Evolutionary conservation across 2,113 vertebrate genomes (phyloP).

Genomic region (Albula glossodonta): DNA sequence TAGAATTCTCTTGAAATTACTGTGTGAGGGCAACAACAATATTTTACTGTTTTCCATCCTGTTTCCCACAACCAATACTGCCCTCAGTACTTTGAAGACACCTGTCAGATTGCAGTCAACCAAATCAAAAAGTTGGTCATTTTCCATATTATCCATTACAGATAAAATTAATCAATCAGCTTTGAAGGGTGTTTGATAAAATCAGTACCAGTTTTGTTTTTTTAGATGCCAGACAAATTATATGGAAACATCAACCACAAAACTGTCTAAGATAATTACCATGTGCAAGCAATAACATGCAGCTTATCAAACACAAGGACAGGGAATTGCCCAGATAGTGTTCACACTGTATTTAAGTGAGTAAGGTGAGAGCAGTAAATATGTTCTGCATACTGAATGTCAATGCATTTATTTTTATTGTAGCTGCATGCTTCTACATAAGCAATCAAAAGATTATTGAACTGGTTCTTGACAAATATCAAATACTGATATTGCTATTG

Average conservation of each 20-base stretch:
- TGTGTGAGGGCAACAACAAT: too few relatives aligned
- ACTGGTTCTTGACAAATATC: too few relatives aligned
- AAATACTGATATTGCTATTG: too few relatives aligned
- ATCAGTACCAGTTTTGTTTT: background rate
- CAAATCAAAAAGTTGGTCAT: too few relatives aligned
- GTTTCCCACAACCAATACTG: too few relatives aligned
- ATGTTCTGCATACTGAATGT: background rate
- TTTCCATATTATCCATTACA: too few relatives aligned
- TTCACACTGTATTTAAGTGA: background rate
- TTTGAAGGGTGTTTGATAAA: too few relatives aligned
- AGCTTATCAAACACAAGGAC: background rate
- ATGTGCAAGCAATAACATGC: background rate
- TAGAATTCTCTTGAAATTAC: too few relatives aligned
- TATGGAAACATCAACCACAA: background rate
- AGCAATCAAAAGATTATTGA: too few relatives aligned
- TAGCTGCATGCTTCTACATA: background rate
- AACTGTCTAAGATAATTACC: background rate
- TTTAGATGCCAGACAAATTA: background rate
- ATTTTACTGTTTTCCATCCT: too few relatives aligned
- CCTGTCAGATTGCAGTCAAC: background rate
- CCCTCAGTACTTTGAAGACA: too few relatives aligned
- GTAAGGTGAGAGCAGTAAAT: background rate
- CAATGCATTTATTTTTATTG: background rate
- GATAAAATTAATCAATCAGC: too few relatives aligned
- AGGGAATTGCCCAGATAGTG: background rate